Conservation (phyloP, 2,113 vertebrate genomes). For the Mesoclemmys tuberculata region DNA sequence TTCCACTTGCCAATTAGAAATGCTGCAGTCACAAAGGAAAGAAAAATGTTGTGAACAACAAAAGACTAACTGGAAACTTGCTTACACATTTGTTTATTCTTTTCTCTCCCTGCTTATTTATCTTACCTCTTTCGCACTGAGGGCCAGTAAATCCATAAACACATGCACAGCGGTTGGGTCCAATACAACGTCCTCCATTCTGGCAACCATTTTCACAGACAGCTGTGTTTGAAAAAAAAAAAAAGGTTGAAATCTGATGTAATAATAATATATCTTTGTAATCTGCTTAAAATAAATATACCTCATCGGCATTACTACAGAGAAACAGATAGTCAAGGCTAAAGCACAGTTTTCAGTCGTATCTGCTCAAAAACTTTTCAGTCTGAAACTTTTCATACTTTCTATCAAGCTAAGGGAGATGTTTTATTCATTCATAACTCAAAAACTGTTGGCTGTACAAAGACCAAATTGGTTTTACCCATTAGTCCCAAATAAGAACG, state of each 20-base stretch:
- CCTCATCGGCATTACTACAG: neutral
- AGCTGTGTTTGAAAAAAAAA: constrained; percentile 63
- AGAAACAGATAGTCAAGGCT: neutral
- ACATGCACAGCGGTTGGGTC: constrained; percentile 81
- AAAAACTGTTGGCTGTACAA: neutral
- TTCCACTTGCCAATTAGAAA: neutral
- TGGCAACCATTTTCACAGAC: constrained; percentile 81
- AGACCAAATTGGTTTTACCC: neutral
- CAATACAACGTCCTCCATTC: constrained; percentile 83
- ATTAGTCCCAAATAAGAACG: neutral
- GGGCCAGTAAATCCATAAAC: constrained; percentile 84
- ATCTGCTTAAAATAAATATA: neutral
- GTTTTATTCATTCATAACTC: neutral
- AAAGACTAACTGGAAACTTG: neutral
- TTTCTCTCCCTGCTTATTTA: neutral
- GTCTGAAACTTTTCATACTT: neutral
- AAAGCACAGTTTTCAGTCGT: neutral
- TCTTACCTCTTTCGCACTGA: constrained; percentile 84
- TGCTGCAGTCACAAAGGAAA: neutral
- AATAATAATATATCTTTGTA: neutral
- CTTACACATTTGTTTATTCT: neutral
- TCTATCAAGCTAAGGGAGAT: neutral
- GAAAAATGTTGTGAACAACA: neutral
- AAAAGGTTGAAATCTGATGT: neutral
- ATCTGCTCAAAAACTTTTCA: neutral